These are phyloP conservation scores for Serripes groenlandicus DNA, from an alignment of 2,888 invertebrate genomes.

Conservation along the genomic window DNA sequence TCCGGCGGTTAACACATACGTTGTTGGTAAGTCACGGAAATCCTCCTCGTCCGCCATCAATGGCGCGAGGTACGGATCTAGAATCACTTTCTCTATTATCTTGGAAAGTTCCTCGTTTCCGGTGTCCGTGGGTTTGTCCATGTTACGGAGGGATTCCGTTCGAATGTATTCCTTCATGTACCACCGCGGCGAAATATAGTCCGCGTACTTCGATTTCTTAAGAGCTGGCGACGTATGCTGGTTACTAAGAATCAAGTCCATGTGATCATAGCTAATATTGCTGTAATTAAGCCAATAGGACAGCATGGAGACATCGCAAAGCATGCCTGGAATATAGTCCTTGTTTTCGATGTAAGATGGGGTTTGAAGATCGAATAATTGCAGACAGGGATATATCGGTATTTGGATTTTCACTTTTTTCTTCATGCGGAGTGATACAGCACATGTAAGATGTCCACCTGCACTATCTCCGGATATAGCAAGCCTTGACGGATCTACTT, in stretches of 20 bases:
- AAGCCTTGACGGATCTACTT: slow-evolving; percentile 75
- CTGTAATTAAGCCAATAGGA: slow-evolving; percentile 77
- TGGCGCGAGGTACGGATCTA: slow-evolving; percentile 82
- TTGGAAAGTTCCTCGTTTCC: slow-evolving; percentile 71
- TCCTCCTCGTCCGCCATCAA: slow-evolving; percentile 81
- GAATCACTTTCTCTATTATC: slow-evolving; percentile 67
- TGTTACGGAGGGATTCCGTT: slow-evolving; percentile 64
- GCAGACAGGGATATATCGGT: slow-evolving; percentile 85
- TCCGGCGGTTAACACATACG: slow-evolving; percentile 85
- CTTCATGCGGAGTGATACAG: slow-evolving; percentile 72
- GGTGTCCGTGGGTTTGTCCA: slow-evolving; percentile 68
- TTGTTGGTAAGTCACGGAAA: slow-evolving; percentile 78
- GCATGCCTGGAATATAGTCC: slow-evolving; percentile 72
- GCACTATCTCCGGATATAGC: slow-evolving; percentile 79
- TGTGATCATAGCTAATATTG: slow-evolving; percentile 72
- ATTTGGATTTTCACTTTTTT: slow-evolving; percentile 74
- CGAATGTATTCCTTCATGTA: slow-evolving; percentile 74
- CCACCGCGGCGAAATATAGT: slow-evolving; percentile 68
- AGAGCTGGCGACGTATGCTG: slow-evolving; percentile 73
- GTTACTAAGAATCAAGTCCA: slow-evolving; percentile 70
- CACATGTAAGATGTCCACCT: slow-evolving; percentile 76
- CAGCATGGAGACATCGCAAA: slow-evolving; percentile 73
- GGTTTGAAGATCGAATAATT: slow-evolving; percentile 84
- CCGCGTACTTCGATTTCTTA: slow-evolving; percentile 73
- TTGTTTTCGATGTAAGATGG: slow-evolving; percentile 79